Evolutionary conservation across 2,888 invertebrate genomes (phyloP), one percentile per base, ranked within the genome.

Genomic region (Herminia tarsipennalis): DNA sequence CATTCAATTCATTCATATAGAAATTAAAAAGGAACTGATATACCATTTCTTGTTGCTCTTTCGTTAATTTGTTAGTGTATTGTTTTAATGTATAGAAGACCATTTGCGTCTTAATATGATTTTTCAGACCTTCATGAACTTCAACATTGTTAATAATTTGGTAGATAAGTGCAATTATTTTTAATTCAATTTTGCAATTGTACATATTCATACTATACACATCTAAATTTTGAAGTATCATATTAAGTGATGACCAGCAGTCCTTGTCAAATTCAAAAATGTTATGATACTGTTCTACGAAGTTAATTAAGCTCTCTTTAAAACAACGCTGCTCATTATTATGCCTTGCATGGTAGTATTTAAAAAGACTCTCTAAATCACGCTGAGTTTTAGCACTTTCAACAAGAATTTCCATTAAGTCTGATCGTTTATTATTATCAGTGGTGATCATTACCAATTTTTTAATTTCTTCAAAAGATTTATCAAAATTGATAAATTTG

Each of bases 261-360:
- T 61, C 54, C 18, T 73, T 66, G 21, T 77, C 63, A 42, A 83
- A 78, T 29, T 72, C 58, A 35, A 72, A 80, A 20, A 80, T 56
- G 48, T 78, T 75, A 38, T 80, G 70, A 2, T 50, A 20, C 0
- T 44, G 21, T 32, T 75, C 27, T 5, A 84, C 39, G 22, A 53
- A 46, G 2, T 70, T 52, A 12, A 86, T 17, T 56, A 86, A 84
- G 3, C 28, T 22, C 14, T 70, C 59, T 63, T 77, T 85, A 1
- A 35, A 24, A 9, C 43, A 33, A 21, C 22, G 49, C 16, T 18
- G 49, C 63, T 84, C 86, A 56, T 85, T 85, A 0, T 71, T 56
- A 63, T 83, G 83, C 42, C 79, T 75, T 0, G 78, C 68, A 41
- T 74, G 73, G 54, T 73, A 86, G 60, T 86, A 77, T n/a, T 60